Evolutionary conservation across 2,797 vertebrate species (phyloP).

Genomic region (Hypotaenidia okinawae): DNA sequence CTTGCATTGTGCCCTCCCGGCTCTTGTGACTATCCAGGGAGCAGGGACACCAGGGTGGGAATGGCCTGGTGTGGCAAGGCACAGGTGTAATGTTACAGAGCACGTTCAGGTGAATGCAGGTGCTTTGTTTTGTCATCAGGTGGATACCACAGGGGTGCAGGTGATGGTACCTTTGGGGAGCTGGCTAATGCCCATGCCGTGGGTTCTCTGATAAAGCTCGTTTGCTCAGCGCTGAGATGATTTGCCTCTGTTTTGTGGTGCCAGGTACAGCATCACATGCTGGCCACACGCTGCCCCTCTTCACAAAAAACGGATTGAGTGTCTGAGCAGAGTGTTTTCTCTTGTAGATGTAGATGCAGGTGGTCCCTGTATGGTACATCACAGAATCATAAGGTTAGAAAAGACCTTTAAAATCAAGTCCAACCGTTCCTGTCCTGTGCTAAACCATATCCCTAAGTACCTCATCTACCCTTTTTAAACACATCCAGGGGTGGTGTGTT

Average conservation of each 20-base stretch:
- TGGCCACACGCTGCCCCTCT: neutral
- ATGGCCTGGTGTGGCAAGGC: neutral
- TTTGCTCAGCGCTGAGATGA: neutral
- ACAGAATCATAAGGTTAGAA: too few species aligned
- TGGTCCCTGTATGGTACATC: neutral
- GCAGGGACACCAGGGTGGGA: neutral
- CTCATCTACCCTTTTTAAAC: too few species aligned
- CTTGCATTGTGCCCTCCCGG: neutral
- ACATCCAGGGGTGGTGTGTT: too few species aligned
- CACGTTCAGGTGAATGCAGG: neutral
- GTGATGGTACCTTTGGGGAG: neutral
- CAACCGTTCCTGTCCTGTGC: too few species aligned
- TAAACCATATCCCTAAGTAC: too few species aligned
- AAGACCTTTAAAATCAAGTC: too few species aligned
- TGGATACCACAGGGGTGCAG: neutral
- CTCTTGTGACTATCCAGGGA: neutral
- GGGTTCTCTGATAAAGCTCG: neutral
- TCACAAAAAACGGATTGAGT: neutral
- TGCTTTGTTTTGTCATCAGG: neutral
- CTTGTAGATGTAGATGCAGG: neutral
- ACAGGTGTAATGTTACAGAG: neutral
- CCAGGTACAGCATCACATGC: too few species aligned
- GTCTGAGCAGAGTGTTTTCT: neutral
- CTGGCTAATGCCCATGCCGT: neutral
- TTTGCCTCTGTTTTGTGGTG: neutral